phyloP scores from a whole-genome alignment of 2,888 invertebrate genomes.

The Chloroclysta siterata region DNA sequence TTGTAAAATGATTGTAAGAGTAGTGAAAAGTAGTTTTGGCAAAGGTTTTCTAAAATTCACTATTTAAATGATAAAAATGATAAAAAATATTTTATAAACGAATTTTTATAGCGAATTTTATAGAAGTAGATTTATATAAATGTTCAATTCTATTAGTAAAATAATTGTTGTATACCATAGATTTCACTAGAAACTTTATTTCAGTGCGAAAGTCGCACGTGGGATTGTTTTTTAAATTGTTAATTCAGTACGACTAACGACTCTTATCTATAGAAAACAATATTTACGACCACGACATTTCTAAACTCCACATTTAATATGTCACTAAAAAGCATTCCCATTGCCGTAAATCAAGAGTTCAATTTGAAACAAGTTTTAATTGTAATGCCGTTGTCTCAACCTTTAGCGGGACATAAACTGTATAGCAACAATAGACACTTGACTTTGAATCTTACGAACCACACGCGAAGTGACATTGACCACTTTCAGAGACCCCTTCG shows the following conservation, averaged over 20 bases:
- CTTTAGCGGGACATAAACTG: constrained; percentile 73
- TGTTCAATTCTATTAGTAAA: not conserved
- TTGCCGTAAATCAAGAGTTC: constrained; percentile 73
- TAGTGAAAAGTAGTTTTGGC: no score
- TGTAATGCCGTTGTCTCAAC: constrained; percentile 66
- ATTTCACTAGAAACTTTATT: constrained; percentile 2
- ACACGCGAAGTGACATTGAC: constrained; percentile 57
- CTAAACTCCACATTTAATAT: constrained; percentile 61
- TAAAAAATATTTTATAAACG: no score
- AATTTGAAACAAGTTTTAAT: constrained; percentile 72
- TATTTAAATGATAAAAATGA: no score
- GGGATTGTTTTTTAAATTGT: constrained; percentile 5
- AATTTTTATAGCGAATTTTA: not conserved
- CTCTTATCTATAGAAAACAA: constrained; percentile 40
- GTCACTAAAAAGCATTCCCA: constrained; percentile 75
- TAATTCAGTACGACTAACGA: constrained; percentile 9
- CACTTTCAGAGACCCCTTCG: constrained; percentile 41
- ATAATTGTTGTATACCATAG: not conserved
- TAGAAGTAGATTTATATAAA: not conserved
- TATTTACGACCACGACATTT: constrained; percentile 70
- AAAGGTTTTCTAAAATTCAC: no score
- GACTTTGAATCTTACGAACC: constrained; percentile 69
- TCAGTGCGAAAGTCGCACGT: constrained; percentile 3
- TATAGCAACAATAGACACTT: constrained; percentile 72
- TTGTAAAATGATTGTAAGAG: no score